Percentiles rank a stretch among this genome's conserved stretches.
Evolutionary conservation across 1,140 invertebrate genomes (phyloP).

Genomic region (Anagrus nilaparvatae): DNA sequence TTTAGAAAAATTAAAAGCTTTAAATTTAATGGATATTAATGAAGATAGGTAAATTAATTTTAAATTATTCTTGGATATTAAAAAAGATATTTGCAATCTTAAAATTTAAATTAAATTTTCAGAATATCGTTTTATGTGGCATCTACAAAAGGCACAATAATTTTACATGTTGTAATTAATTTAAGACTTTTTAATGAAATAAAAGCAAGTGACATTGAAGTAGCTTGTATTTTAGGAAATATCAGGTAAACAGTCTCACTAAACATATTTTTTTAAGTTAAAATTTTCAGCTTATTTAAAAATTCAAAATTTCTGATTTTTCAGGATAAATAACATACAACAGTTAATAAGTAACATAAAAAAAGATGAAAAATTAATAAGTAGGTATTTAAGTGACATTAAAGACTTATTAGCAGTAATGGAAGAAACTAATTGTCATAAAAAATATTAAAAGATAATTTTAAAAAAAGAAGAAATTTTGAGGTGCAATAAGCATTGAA

Average conservation of each 20-base stretch:
- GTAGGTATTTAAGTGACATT: slow-evolving; percentile 25
- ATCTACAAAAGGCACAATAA: slow-evolving; percentile 21
- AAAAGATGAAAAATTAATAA: slow-evolving; percentile 24
- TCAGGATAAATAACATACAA: slow-evolving; percentile 23
- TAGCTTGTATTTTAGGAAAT: slow-evolving; percentile 21
- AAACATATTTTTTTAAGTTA: slow-evolving; percentile 1
- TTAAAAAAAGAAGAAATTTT: too few relatives aligned
- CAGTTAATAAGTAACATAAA: slow-evolving; percentile 26
- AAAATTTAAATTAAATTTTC: slow-evolving; percentile 8
- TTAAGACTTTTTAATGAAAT: slow-evolving; percentile 26
- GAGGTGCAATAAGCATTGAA: too few relatives aligned
- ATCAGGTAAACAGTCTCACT: slow-evolving; percentile 20
- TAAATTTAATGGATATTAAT: slow-evolving; percentile 22
- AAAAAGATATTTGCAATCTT: not conserved
- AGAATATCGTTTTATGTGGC: slow-evolving; percentile 23
- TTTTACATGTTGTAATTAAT: slow-evolving; percentile 21
- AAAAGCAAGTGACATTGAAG: slow-evolving; percentile 17
- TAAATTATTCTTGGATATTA: not conserved
- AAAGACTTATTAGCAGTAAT: slow-evolving; percentile 27
- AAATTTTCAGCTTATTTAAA: slow-evolving; percentile 3
- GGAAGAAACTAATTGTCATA: slow-evolving; percentile 15
- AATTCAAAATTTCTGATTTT: slow-evolving; percentile 14
- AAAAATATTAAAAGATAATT: not conserved
- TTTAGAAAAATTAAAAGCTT: slow-evolving; percentile 17
- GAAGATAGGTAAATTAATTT: slow-evolving; percentile 21